Evolutionary conservation across 2,797 vertebrate species (phyloP).

Genomic region (Lepilemur ruficaudatus): DNA sequence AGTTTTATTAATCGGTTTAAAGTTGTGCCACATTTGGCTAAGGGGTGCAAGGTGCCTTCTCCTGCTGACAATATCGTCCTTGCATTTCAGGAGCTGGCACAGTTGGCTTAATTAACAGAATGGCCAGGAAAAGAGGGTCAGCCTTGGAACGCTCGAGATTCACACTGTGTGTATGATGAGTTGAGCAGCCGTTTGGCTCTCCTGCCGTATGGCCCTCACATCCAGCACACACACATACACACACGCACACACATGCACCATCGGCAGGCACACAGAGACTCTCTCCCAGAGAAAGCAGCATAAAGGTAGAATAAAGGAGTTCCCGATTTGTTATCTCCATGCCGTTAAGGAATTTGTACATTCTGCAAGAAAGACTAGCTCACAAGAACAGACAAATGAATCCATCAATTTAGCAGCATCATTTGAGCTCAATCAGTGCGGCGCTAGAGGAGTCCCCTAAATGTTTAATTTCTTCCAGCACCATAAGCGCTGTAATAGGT

Average conservation of each 20-base stretch:
- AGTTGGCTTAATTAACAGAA: constrained; percentile 73
- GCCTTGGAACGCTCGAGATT: constrained; percentile 50
- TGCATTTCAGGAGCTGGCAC: constrained; percentile 53
- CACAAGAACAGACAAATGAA: constrained; percentile 37
- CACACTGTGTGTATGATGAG: background rate
- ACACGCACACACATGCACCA: accelerated
- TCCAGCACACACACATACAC: accelerated
- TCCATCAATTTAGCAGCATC: constrained; percentile 54
- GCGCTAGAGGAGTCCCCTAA: constrained; percentile 51
- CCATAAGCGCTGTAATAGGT: constrained; percentile 17
- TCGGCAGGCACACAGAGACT: background rate
- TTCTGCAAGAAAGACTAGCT: constrained; percentile 39
- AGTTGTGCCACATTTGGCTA: constrained; percentile 75
- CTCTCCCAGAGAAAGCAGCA: background rate
- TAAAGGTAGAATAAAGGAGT: background rate
- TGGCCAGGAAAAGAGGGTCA: constrained; percentile 30
- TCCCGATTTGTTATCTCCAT: constrained; percentile 39
- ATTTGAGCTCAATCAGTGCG: constrained; percentile 52
- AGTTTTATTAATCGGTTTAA: constrained; percentile 83
- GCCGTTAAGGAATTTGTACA: constrained; percentile 54
- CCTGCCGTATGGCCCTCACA: background rate
- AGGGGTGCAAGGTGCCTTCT: constrained; percentile 72
- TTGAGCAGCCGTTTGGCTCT: constrained; percentile 2
- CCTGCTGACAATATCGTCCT: constrained; percentile 64
- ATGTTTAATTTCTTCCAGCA: constrained; percentile 70